Percentiles rank a stretch among this genome's conserved stretches.
Evolutionary conservation across 2,797 vertebrate genomes (phyloP).

Genomic region (Centroberyx gerrardi): DNA sequence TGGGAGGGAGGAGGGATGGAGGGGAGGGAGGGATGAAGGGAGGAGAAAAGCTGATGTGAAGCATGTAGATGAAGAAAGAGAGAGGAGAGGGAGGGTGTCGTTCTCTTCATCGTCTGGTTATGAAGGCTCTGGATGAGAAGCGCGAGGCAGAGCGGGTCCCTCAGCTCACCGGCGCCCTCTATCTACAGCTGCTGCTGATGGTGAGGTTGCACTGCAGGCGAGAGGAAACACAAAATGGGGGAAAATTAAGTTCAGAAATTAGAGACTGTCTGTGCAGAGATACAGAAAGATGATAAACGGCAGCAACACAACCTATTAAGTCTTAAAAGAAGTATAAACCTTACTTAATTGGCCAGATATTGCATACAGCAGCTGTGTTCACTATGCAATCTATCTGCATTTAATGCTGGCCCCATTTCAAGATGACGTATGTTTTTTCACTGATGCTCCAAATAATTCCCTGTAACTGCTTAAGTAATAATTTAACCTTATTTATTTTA

Average conservation of each 20-base stretch:
- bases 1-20: slow-evolving; percentile 78
- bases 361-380: too few relatives aligned
- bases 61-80: slow-evolving; percentile 73
- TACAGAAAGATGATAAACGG: too few relatives aligned
- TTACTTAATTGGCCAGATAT: too few relatives aligned
- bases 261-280: too few relatives aligned
- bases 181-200: slow-evolving; percentile 99
- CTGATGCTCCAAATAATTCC: too few relatives aligned
- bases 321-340: too few relatives aligned
- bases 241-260: not conserved
- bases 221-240: slow-evolving; percentile 64
- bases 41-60: slow-evolving; percentile 83
- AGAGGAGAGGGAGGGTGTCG: slow-evolving; percentile 81
- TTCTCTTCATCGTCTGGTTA: slow-evolving; percentile 74
- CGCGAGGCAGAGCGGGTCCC: slow-evolving; percentile 64
- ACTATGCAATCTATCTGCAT: too few relatives aligned
- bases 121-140: slow-evolving; percentile 87
- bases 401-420: too few relatives aligned
- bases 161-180: slow-evolving; percentile 85
- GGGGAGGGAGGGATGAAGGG: slow-evolving; percentile 76
- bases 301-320: too few relatives aligned
- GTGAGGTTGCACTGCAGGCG: slow-evolving; percentile 95
- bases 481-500: too few relatives aligned
- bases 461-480: too few relatives aligned
- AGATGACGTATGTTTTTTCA: too few relatives aligned